Percentiles rank a stretch among this genome's conserved stretches.
Conservation (phyloP, 2,113 vertebrate genomes). For the Megaceryle torquata region DNA sequence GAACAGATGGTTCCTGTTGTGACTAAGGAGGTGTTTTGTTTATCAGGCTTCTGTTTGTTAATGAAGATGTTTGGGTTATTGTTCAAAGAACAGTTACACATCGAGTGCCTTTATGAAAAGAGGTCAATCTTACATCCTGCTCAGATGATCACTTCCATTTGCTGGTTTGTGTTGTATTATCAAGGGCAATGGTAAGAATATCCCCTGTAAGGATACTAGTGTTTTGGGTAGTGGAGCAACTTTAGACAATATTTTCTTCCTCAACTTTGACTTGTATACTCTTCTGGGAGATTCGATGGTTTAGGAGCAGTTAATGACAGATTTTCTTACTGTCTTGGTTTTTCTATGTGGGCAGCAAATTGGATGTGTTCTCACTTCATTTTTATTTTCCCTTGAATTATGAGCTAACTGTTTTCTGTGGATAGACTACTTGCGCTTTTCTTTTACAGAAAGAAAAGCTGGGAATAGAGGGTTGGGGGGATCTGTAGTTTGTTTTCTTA, state of each 20-base stretch:
- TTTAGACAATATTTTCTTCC: not conserved
- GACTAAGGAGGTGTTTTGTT: not conserved
- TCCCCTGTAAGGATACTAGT: not conserved
- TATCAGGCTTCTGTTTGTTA: not conserved
- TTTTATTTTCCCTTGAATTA: not conserved
- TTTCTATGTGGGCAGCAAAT: not conserved
- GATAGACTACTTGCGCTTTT: not conserved
- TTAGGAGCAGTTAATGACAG: not conserved
- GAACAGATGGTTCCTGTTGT: conserved; percentile 5
- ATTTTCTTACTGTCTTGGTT: not conserved
- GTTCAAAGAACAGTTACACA: not conserved
- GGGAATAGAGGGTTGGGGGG: not conserved
- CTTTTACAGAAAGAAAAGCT: not conserved
- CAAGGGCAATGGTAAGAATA: not conserved
- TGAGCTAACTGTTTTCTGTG: not conserved
- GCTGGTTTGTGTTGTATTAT: not conserved
- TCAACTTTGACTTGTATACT: not conserved
- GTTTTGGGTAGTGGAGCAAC: not conserved
- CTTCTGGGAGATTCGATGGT: not conserved
- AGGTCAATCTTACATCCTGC: not conserved
- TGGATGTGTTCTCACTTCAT: not conserved
- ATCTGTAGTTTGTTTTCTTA: not conserved
- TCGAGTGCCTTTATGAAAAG: not conserved
- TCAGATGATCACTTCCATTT: not conserved
- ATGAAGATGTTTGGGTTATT: conserved; percentile 17